Conservation (phyloP, 2,797 vertebrate species). For the Eulemur mongoz region DNA sequence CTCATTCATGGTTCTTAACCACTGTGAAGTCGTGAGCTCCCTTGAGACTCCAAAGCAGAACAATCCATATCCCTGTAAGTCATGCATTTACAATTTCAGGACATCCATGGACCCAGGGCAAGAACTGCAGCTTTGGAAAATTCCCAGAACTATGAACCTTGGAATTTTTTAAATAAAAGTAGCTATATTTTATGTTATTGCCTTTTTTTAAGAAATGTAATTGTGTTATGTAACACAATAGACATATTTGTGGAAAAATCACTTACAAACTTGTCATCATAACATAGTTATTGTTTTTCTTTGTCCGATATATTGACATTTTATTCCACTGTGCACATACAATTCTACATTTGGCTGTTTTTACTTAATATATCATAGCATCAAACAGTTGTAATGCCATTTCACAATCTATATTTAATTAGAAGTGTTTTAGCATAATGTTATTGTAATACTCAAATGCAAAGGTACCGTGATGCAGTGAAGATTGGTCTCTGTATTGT, state of each 20-base stretch:
- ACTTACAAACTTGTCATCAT: background rate
- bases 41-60: background rate
- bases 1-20: rapidly evolving
- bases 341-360: background rate
- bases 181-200: background rate
- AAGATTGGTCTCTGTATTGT: constrained; percentile 6
- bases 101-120: background rate
- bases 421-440: background rate
- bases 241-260: background rate
- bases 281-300: background rate
- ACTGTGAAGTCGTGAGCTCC: background rate
- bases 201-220: background rate
- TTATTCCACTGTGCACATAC: background rate
- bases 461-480: background rate
- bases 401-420: constrained; percentile 22
- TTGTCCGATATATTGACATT: background rate
- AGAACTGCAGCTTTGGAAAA: background rate
- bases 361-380: background rate
- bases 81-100: background rate
- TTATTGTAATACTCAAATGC: background rate
- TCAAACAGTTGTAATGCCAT: background rate
- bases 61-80: rapidly evolving
- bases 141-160: background rate
- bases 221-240: background rate
- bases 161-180: background rate